A percentile compares a stretch with the other conserved stretches of the same genome.
Conservation (phyloP, 2,888 invertebrate species). For the Nebria salina region DNA sequence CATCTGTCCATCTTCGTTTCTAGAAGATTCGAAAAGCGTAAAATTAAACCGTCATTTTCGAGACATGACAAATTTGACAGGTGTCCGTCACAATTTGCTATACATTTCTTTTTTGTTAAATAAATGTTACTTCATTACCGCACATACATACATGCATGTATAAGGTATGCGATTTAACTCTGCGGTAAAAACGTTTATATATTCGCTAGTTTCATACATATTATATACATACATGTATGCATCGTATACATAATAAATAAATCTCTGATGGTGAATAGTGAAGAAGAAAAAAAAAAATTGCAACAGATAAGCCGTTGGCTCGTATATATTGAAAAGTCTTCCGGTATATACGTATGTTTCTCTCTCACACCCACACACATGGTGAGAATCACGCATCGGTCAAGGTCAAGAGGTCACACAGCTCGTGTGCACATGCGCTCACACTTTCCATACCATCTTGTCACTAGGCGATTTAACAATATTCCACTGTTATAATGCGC, state of each 20-base stretch:
- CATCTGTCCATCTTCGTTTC: slow-evolving; percentile 19
- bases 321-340: slow-evolving; percentile 21
- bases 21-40: slow-evolving; percentile 26
- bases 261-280: slow-evolving; percentile 10
- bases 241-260: slow-evolving; percentile 4
- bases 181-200: too few species aligned
- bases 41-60: slow-evolving; percentile 38
- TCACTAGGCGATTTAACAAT: slow-evolving; percentile 40
- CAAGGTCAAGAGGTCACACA: slow-evolving; percentile 41
- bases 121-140: not conserved
- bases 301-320: slow-evolving; percentile 30
- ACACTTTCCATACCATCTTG: slow-evolving; percentile 13
- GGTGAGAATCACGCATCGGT: slow-evolving; percentile 36
- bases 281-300: slow-evolving; percentile 15
- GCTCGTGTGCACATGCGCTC: not conserved
- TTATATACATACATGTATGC: not conserved
- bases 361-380: slow-evolving; percentile 19
- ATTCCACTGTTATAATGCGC: slow-evolving; percentile 20
- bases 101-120: slow-evolving; percentile 29
- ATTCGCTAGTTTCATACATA: not conserved
- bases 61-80: slow-evolving; percentile 40
- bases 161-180: too few species aligned
- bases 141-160: not conserved
- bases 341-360: slow-evolving; percentile 11
- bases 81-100: slow-evolving; percentile 32